Evolutionary conservation across 2,113 vertebrate genomes (phyloP).

Genomic region (Syngnathus scovelli): DNA sequence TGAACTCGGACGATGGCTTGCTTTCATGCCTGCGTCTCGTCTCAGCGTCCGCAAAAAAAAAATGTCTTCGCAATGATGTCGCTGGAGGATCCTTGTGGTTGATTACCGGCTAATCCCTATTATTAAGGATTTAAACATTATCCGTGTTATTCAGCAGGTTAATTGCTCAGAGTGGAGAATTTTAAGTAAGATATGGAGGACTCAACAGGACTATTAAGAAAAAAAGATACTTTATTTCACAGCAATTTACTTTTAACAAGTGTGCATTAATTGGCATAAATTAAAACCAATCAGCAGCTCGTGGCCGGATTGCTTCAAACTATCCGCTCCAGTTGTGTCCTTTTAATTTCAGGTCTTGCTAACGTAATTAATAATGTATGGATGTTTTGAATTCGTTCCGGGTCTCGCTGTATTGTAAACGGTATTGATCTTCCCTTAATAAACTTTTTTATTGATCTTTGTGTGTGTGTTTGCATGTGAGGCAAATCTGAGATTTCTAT

Average conservation of each 20-base stretch:
- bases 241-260: not conserved
- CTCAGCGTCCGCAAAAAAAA: not conserved
- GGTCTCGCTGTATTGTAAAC: constrained; percentile 70
- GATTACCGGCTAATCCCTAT: constrained; percentile 6
- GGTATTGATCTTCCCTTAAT: constrained; percentile 77
- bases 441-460: constrained; percentile 68
- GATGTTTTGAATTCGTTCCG: constrained; percentile 72
- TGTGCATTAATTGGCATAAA: not conserved
- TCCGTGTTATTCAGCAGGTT: constrained; percentile 8
- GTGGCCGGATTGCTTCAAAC: too few species aligned
- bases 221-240: not conserved
- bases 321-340: constrained; percentile 61
- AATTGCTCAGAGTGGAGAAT: constrained; percentile 2
- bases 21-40: constrained; percentile 28
- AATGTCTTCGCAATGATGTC: constrained; percentile 1
- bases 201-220: not conserved
- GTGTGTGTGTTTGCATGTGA: constrained; percentile 7
- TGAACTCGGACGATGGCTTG: constrained; percentile 45
- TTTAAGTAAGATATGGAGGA: not conserved
- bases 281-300: not conserved
- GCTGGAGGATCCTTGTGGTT: constrained; percentile 8
- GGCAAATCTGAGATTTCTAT: constrained; percentile 59
- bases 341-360: constrained; percentile 69
- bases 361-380: constrained; percentile 77
- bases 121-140: constrained; percentile 9